Evolutionary conservation across 2,888 invertebrate genomes (phyloP), one percentile per base, ranked within the genome.

Genomic region (Erebia palarica): DNA sequence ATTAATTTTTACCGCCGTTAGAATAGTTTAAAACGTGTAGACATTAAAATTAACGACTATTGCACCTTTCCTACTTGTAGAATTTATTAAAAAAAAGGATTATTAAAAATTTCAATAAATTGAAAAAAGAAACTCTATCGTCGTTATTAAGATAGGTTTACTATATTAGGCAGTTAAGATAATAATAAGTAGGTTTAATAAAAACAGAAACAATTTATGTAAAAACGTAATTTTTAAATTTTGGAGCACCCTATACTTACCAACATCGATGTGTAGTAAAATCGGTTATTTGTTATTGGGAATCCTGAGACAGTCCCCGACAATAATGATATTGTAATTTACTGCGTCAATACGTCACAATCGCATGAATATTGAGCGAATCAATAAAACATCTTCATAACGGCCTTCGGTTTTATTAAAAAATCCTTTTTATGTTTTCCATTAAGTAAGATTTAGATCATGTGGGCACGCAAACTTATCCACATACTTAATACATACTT

Each of bases 261-360:
- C 49, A 18, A 66, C 65, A 64, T 73, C n/a, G 55, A 59, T 49
- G 53, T 69, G 69, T 55, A 65, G 60, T 71, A 65, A 69, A 73
- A 74, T 74, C 73, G 71, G 75, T 72, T 74, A 72, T 75, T 72
- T 76, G 73, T 78, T 75, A 76, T 76, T 75, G 74, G 63, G 67
- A 78, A 80, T 78, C 76, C 74, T 78, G 77, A 77, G 77, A 78
- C 78, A 78, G 78, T 78, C 78, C 75, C 75, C 75, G 72, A 75
- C 71, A 73, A 76, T 81, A 83, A 81, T 81, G 77, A 81, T 79
- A 78, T 79, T 80, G 80, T 84, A 81, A 84, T 84, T 78, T 78
- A 80, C 76, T 76, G 75, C 78, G 76, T 77, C 78, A 73, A 75
- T 76, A 73, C 74, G 74, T 77, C 74, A 75, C 36, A 68, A 67